Conservation (phyloP, 2,888 invertebrate species). For the Sphaeridia pumilis region DNA sequence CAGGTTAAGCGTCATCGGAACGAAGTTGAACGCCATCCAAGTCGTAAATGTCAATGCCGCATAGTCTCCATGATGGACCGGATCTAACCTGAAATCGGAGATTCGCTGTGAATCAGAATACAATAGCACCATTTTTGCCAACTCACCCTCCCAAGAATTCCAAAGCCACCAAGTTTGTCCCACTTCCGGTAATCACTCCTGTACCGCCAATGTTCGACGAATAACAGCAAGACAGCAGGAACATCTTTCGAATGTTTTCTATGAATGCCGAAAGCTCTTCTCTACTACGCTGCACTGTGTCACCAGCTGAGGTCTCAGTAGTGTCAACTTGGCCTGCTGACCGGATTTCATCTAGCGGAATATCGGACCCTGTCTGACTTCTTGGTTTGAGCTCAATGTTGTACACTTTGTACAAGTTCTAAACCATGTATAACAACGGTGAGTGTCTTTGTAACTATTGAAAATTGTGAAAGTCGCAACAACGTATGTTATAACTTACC, state of each 20-base stretch:
- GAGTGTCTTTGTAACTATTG: neutral
- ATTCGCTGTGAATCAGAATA: neutral
- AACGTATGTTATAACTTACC: no score
- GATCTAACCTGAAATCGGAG: constrained; percentile 26
- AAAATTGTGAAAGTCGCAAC: no score
- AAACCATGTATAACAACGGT: no score
- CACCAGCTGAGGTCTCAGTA: no score
- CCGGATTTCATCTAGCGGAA: no score
- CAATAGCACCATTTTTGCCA: neutral
- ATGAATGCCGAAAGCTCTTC: constrained; percentile 2
- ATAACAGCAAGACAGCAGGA: constrained; percentile 30
- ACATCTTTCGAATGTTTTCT: constrained; percentile 27
- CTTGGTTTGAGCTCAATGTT: no score
- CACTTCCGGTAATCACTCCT: constrained; percentile 30
- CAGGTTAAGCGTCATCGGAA: constrained; percentile 26
- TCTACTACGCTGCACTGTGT: no score
- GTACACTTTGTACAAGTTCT: no score
- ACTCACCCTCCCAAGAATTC: constrained; percentile 22
- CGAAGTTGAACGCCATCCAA: constrained; percentile 31
- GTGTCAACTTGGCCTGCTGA: no score
- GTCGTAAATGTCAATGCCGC: constrained; percentile 28
- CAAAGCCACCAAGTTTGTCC: constrained; percentile 29
- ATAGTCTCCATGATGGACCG: constrained; percentile 27
- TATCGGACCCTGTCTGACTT: no score
- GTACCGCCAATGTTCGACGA: constrained; percentile 34